Evolutionary conservation across 2,113 vertebrate genomes (phyloP).

Genomic region (Erythrocercus mccallii): DNA sequence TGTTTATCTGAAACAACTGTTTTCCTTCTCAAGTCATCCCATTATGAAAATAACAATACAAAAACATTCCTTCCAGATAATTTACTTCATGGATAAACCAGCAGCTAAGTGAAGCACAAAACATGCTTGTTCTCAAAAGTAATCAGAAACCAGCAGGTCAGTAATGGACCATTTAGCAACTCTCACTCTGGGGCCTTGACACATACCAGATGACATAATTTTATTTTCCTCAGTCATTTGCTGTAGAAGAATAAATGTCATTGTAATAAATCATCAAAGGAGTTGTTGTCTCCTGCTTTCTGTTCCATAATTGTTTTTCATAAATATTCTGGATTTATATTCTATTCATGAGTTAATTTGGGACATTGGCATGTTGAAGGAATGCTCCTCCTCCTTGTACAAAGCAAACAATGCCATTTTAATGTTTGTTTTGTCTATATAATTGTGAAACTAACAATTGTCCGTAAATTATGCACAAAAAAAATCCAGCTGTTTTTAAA

Average conservation of each 20-base stretch:
- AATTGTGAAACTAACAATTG: neutral
- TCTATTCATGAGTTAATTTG: neutral
- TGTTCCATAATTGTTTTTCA: neutral
- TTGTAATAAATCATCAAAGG: constrained; percentile 18
- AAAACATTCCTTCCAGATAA: constrained; percentile 28
- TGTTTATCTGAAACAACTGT: neutral
- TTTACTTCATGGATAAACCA: constrained; percentile 3
- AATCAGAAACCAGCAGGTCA: constrained; percentile 59
- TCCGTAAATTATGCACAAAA: neutral
- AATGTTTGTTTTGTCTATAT: neutral
- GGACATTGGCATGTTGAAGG: neutral
- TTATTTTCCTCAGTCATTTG: constrained; percentile 10
- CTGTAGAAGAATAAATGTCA: constrained; percentile 24
- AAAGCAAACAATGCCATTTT: neutral
- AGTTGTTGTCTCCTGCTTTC: constrained; percentile 1
- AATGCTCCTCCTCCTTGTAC: neutral
- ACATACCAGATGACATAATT: constrained; percentile 23
- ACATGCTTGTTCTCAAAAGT: constrained; percentile 18
- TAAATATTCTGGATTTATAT: constrained; percentile 19
- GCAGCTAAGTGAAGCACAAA: neutral
- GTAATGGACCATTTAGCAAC: constrained; percentile 23
- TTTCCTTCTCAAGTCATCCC: neutral
- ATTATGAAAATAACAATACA: constrained; percentile 32
- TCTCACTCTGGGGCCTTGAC: constrained; percentile 17
- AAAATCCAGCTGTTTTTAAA: neutral